A percentile compares a stretch with the other conserved stretches of the same genome.
Evolutionary conservation across 2,797 vertebrate species (phyloP).

Genomic region (Lacerta agilis): DNA sequence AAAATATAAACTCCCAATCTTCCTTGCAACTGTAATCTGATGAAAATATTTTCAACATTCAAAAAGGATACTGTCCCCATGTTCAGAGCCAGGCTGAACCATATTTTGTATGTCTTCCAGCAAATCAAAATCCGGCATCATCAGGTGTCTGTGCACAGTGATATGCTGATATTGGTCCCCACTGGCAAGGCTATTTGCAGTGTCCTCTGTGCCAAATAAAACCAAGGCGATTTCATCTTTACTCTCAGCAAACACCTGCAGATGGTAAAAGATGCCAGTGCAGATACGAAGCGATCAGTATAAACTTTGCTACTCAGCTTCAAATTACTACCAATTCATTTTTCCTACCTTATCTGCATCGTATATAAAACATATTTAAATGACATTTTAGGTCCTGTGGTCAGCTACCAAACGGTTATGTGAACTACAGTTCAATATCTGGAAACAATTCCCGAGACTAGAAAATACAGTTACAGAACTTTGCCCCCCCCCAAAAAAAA

Average conservation of each 20-base stretch:
- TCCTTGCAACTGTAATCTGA: background rate
- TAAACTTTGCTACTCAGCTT: background rate
- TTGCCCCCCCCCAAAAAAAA: background rate
- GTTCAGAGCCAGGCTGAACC: constrained; percentile 83
- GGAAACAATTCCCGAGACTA: background rate
- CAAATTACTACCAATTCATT: background rate
- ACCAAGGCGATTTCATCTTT: constrained; percentile 93
- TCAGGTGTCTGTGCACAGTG: constrained; percentile 85
- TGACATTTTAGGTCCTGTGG: background rate
- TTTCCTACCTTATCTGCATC: background rate
- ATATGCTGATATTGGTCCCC: constrained; percentile 91
- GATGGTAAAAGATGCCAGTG: background rate
- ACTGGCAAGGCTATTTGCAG: constrained; percentile 83
- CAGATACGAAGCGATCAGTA: constrained; percentile 14
- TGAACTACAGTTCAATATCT: background rate
- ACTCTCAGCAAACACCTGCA: constrained; percentile 92
- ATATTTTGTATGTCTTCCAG: constrained; percentile 88
- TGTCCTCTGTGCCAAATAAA: constrained; percentile 90
- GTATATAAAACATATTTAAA: background rate
- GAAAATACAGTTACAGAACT: background rate
- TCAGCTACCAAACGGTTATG: background rate
- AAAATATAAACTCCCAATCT: constrained; percentile 13
- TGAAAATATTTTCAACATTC: background rate
- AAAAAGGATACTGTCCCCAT: constrained; percentile 94
- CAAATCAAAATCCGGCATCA: constrained; percentile 90